Conservation (phyloP, 2,113 vertebrate species). For the Sus scrofa region DNA sequence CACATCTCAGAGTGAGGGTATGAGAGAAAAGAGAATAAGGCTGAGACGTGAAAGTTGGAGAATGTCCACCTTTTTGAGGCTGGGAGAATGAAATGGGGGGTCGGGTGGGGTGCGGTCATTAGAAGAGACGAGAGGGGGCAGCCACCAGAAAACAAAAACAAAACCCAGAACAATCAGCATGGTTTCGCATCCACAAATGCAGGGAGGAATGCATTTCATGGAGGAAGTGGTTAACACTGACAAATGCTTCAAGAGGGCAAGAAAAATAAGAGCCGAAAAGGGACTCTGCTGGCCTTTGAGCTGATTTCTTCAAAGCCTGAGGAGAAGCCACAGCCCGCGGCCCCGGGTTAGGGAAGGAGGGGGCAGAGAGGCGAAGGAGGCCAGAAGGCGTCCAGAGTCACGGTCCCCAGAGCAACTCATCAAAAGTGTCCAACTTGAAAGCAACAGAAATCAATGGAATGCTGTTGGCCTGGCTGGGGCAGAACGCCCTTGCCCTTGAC, state of each 20-base stretch:
- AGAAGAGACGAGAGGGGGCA: not conserved
- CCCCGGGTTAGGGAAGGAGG: not conserved
- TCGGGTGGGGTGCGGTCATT: too few species aligned
- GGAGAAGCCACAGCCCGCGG: not conserved
- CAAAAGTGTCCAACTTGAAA: not conserved
- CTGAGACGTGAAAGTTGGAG: not conserved
- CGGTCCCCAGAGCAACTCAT: not conserved
- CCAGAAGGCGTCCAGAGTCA: not conserved
- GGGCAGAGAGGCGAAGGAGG: not conserved
- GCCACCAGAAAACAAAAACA: not conserved
- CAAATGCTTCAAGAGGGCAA: not conserved
- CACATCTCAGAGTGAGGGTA: not conserved
- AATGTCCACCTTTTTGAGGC: not conserved
- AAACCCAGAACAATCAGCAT: not conserved
- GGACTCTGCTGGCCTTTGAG: not conserved
- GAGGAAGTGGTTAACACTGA: not conserved
- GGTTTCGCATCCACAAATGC: not conserved
- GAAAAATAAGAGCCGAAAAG: not conserved
- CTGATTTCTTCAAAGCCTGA: not conserved
- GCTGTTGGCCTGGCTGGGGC: not conserved
- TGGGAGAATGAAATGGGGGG: not conserved
- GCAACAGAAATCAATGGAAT: not conserved
- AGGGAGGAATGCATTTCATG: not conserved
- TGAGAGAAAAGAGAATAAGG: not conserved
- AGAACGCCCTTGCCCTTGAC: not conserved